Evolutionary conservation across 2,888 invertebrate species (phyloP).

Genomic region (Calameuta pallipes): DNA sequence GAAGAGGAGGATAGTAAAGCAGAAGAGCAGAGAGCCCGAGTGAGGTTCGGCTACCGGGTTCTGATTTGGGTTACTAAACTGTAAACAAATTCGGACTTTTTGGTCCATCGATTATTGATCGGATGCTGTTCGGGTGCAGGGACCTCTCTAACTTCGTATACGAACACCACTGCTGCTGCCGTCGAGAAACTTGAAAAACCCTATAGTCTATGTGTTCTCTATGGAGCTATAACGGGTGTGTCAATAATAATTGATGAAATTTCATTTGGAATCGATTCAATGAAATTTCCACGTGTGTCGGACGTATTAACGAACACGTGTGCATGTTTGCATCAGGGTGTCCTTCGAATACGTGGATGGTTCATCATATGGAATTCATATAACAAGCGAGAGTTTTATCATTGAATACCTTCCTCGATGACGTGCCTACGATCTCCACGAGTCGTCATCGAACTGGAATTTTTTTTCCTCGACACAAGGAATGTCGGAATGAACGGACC

Average conservation of each 20-base stretch:
- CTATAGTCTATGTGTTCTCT: neutral
- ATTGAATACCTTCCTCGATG: neutral
- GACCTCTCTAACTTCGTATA: conserved; percentile 41
- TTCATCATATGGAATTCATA: neutral
- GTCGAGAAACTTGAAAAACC: neutral
- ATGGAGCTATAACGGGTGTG: neutral
- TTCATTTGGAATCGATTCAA: neutral
- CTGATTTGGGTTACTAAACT: conserved; percentile 63
- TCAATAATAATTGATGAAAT: neutral
- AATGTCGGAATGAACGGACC: neutral
- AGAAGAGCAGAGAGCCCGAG: conserved; percentile 10
- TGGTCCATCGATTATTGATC: conserved; percentile 61
- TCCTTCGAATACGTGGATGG: neutral
- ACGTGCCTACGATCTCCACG: neutral
- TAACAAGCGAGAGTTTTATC: neutral
- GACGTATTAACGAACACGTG: neutral
- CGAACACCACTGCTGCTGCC: neutral
- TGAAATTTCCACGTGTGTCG: neutral
- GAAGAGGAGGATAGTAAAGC: conserved; percentile 28
- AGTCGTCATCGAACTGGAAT: neutral
- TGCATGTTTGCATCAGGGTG: neutral
- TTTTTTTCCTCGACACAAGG: neutral
- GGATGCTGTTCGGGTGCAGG: conserved; percentile 46
- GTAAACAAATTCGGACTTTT: conserved; percentile 63
- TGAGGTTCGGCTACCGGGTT: conserved; percentile 30